These are phyloP conservation scores for Silvanus unidentatus DNA, from an alignment of 2,888 invertebrate genomes.

Conservation along the genomic window DNA sequence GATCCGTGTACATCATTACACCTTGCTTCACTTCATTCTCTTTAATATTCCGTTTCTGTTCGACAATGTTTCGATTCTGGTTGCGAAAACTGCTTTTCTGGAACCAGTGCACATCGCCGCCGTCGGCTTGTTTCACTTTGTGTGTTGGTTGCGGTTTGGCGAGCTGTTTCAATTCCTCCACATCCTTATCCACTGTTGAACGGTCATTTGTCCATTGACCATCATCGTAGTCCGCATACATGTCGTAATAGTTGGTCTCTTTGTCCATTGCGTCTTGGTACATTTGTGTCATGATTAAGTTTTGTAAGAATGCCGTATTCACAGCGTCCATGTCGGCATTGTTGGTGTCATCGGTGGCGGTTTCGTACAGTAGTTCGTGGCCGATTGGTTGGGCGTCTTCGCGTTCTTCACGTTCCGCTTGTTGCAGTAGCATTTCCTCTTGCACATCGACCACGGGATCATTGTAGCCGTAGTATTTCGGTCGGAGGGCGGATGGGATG, in stretches of 20 bases:
- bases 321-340: constrained; percentile 42
- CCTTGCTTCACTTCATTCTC: constrained; percentile 14
- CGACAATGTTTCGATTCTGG: constrained; percentile 15
- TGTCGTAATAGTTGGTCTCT: constrained; percentile 25
- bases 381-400: constrained; percentile 57
- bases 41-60: constrained; percentile 8
- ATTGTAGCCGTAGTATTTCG: constrained; percentile 44
- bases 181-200: constrained; percentile 59
- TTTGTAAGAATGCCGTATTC: constrained; percentile 62
- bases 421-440: constrained; percentile 56
- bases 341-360: constrained; percentile 38
- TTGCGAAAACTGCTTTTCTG: constrained; percentile 23
- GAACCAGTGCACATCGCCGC: constrained; percentile 28
- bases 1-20: constrained; percentile 34
- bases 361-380: constrained; percentile 63
- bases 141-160: constrained; percentile 44
- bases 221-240: constrained; percentile 29
- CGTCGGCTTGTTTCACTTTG: constrained; percentile 12
- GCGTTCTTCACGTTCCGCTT: constrained; percentile 54
- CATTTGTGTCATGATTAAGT: constrained; percentile 61
- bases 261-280: constrained; percentile 51
- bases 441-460: constrained; percentile 51
- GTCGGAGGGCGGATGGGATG: constrained; percentile 32
- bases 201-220: constrained; percentile 14
- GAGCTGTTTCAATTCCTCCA: constrained; percentile 58